A percentile compares a stretch with the other conserved stretches of the same genome.
Conservation (phyloP, 2,797 vertebrate genomes). For the Buceros bicornis region DNA sequence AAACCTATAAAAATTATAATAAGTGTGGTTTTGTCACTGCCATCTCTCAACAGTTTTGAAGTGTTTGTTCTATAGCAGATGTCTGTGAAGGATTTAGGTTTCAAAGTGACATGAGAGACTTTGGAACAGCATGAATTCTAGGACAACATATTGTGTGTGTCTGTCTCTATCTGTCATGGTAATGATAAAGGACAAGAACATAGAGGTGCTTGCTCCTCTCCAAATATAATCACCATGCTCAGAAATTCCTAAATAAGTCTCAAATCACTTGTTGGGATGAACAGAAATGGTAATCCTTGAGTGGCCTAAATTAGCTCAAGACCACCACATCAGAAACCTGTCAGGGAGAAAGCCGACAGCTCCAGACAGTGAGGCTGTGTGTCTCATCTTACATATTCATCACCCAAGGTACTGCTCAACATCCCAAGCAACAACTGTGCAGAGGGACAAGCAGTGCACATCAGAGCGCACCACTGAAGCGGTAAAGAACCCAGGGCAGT, state of each 20-base stretch:
- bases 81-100: conserved; percentile 43
- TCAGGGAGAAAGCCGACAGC: conserved; percentile 42
- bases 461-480: accelerated
- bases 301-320: conserved; percentile 54
- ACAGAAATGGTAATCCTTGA: conserved; percentile 33
- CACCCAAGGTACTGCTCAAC: not conserved
- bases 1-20: not conserved
- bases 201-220: conserved; percentile 28
- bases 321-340: conserved; percentile 5
- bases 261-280: conserved; percentile 14
- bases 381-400: conserved; percentile 57
- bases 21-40: not conserved
- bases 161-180: conserved; percentile 51
- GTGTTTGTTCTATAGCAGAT: conserved; percentile 43
- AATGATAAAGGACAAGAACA: conserved; percentile 55
- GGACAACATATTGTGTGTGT: conserved; percentile 63
- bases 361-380: not conserved
- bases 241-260: conserved; percentile 55
- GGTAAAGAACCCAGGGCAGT: not conserved
- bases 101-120: conserved; percentile 42
- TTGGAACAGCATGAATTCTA: conserved; percentile 45
- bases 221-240: conserved; percentile 23
- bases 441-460: not conserved
- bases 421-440: not conserved
- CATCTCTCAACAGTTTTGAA: conserved; percentile 13